Base-by-base conservation (phyloP, 2,113 vertebrate species). In the Sceloporus undulatus region DNA sequence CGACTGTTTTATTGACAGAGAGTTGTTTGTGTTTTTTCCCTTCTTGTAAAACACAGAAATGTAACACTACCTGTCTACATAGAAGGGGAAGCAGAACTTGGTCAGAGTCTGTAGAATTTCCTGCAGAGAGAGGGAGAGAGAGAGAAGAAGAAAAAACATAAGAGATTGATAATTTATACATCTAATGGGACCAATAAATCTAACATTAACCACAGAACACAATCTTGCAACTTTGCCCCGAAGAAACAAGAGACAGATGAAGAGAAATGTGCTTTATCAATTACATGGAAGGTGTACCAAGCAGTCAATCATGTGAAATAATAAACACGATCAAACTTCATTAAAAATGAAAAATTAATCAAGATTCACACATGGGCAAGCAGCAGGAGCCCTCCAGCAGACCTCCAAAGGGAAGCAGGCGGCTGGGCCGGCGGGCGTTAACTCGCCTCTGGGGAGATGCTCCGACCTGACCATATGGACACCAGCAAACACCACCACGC, bases 71-170 rank as follows among this genome's bases (percentile, higher is more conserved):
- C 98, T 99, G 97, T 99, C 98, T 97, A 97, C 96, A 95, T 94
- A 98, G 97, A 99, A 99, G 84, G 99, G 99, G 95, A 99, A 99
- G 96, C 99, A 99, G 98, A 99, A 99, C 97, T 98, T 99, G 94
- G 98, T 98, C 96, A 96, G 94, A 94, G 98, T 99, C 96, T 98
- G 97, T 87, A 97, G 97, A 97, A 97, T 97, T 98, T 98, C 98
- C 98, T 98, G 97, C 94, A 94, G 95, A 97, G 96, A 97, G 95
- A 84, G 5, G 4, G 48, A 25, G 79, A 25, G 6, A 54, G 97
- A 79, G 92, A 96, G 93, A 98, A 34, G 34, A 34, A 34, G 4
- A 48, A 48, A 48, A 48, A 48, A 48, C 48, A 48, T 48, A 48
- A 48, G 48, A 34, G 34, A 34, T 34, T 34, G 97, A 98, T 97